Percentiles rank a stretch among this genome's conserved stretches.
These are phyloP conservation scores for Cardiocondyla obscurior DNA, from an alignment of 1,140 invertebrate genomes.

Conservation along the genomic window DNA sequence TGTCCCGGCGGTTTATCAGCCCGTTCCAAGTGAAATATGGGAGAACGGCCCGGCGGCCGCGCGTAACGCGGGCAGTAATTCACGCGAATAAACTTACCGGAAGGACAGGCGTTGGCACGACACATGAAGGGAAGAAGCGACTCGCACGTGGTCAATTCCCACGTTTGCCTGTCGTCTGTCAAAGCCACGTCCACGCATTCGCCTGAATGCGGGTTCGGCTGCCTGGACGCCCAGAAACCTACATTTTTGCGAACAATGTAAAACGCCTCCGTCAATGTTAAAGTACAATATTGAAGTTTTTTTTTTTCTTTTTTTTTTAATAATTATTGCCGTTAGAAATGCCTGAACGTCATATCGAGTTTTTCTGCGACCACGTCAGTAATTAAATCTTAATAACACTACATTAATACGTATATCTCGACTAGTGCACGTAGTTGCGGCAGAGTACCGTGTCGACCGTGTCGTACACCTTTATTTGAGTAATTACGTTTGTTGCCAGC, in stretches of 20 bases:
- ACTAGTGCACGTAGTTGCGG: neutral
- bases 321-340: neutral
- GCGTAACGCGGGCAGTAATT: neutral
- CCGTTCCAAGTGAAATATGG: conserved; percentile 3
- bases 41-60: neutral
- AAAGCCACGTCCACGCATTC: conserved; percentile 94
- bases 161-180: conserved; percentile 92
- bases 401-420: neutral
- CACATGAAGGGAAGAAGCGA: conserved; percentile 97
- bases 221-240: conserved; percentile 94
- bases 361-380: too few relatives aligned
- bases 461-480: neutral
- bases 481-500: neutral
- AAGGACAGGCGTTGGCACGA: conserved; percentile 94
- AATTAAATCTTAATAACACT: too few relatives aligned
- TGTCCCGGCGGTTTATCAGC: neutral
- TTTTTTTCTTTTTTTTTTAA: neutral
- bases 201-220: conserved; percentile 93
- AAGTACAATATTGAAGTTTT: neutral
- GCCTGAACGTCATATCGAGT: too few relatives aligned
- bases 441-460: neutral
- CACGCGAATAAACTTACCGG: conserved; percentile 85
- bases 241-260: conserved; percentile 55
- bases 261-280: neutral
- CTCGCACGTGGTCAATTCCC: conserved; percentile 97